Base-by-base conservation (phyloP, 2,797 vertebrate species). In the Rhodeus uyekii region DNA sequence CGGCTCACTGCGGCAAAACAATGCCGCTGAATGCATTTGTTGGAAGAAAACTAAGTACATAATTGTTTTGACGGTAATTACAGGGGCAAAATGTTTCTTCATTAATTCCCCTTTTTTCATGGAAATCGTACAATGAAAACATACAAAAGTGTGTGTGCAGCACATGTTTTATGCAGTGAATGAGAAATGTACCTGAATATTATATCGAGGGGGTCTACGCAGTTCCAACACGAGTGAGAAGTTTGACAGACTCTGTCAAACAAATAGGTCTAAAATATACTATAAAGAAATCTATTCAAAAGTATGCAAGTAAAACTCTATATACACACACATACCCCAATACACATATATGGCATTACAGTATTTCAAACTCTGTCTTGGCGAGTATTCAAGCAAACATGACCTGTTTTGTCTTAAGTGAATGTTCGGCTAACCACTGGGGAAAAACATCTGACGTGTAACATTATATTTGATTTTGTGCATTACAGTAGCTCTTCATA, bases 51-150 rank as follows among this genome's bases (percentile, higher is more conserved):
- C 94, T 95, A 94, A 95, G 95, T 94, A 94, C 94, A 95, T 95
- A 95, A 95, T 95, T 95, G 93, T 95, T 95, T 91, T 90, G 93
- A 93, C 90, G 92, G 93, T 94, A 94, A 95, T 95, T 95, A 95
- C 90, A 89, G 91, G 88, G 92, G 92, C 92, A 93, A 94, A 93
- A 93, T 92, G 93, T 92, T 93, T 95, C 94, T 95, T 95, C 93
- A 95, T 95, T 94, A 95, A 95, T 95, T 94, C 94, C 90, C 91
- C 92, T 91, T 93, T 93, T 87, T 85, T 68, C 65, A 85, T 90
- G 90, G 84, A 91, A 91, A 91, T 91, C 91, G 92, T 92, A 93
- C 90, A 87, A 91, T 82, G 88, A 79, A 92, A 90, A 92, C 93
- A 94, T 92, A 91, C 91, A 93, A 90, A 84, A 81, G 84, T 84